These are phyloP conservation scores for Aix galericulata DNA, from an alignment of 2,113 vertebrate species.

Conservation along the genomic window DNA sequence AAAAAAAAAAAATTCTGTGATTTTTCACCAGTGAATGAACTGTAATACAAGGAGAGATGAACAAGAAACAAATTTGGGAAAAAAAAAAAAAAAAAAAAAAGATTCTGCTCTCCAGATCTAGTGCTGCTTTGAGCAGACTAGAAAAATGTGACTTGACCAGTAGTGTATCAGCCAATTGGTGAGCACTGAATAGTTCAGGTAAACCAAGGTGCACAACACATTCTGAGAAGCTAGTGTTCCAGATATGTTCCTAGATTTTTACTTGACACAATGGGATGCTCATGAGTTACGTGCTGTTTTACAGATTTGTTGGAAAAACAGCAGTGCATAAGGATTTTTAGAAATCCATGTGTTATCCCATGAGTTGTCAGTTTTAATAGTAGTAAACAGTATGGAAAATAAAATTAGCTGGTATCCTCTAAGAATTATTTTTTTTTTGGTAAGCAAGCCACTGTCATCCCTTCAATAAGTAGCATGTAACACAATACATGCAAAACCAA, in stretches of 20 bases:
- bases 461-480: slow-evolving; percentile 15
- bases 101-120: neutral
- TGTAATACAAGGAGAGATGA: neutral
- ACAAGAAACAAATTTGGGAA: neutral
- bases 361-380: neutral
- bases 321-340: neutral
- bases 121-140: neutral
- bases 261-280: neutral
- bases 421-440: slow-evolving; percentile 23
- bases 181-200: neutral
- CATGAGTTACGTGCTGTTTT: neutral
- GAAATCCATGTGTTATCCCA: neutral
- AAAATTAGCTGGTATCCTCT: neutral
- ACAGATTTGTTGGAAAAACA: neutral
- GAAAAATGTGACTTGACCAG: neutral
- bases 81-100: neutral
- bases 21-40: neutral
- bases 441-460: neutral
- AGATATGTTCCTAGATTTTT: neutral
- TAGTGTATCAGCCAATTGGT: neutral
- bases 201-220: neutral
- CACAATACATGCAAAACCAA: neutral
- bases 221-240: neutral
- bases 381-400: slow-evolving; percentile 11
- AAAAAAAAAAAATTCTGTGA: neutral